Evolutionary conservation across 1,140 invertebrate species (phyloP).

Genomic region (Atta cephalotes): DNA sequence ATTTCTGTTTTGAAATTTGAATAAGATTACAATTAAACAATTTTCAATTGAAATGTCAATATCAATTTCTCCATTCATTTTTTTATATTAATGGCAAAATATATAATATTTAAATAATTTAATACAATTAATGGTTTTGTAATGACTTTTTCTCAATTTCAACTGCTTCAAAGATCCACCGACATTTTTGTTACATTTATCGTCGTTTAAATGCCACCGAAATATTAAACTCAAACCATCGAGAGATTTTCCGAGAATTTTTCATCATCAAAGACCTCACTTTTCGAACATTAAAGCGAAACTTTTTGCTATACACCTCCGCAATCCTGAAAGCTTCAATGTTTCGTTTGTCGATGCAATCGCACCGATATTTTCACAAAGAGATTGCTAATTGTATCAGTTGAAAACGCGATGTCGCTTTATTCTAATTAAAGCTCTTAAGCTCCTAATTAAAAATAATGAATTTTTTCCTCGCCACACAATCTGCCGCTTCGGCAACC

Average conservation of each 20-base stretch:
- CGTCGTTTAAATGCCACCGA: constrained; percentile 11
- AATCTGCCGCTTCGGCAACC: constrained; percentile 18
- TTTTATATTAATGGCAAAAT: background rate
- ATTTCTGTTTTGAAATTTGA: too few relatives aligned
- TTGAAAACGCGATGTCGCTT: background rate
- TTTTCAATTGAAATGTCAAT: too few relatives aligned
- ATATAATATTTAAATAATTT: background rate
- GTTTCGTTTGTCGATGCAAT: background rate
- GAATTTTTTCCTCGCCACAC: background rate
- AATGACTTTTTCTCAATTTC: too few relatives aligned
- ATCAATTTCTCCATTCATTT: too few relatives aligned
- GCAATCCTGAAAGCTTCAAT: background rate
- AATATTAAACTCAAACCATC: constrained; percentile 3
- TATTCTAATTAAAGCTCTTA: constrained; percentile 45
- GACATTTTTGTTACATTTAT: background rate
- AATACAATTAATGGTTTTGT: too few relatives aligned
- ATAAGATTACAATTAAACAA: too few relatives aligned
- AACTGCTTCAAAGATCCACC: background rate
- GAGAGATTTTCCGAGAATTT: constrained; percentile 1
- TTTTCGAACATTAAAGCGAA: constrained; percentile 36
- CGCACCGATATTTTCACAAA: background rate
- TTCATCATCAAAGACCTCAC: constrained; percentile 1
- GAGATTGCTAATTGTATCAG: background rate
- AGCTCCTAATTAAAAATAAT: constrained; percentile 59
- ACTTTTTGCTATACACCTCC: background rate